Evolutionary conservation across 2,113 vertebrate species (phyloP).

Genomic region (Sporophila hypoxantha): DNA sequence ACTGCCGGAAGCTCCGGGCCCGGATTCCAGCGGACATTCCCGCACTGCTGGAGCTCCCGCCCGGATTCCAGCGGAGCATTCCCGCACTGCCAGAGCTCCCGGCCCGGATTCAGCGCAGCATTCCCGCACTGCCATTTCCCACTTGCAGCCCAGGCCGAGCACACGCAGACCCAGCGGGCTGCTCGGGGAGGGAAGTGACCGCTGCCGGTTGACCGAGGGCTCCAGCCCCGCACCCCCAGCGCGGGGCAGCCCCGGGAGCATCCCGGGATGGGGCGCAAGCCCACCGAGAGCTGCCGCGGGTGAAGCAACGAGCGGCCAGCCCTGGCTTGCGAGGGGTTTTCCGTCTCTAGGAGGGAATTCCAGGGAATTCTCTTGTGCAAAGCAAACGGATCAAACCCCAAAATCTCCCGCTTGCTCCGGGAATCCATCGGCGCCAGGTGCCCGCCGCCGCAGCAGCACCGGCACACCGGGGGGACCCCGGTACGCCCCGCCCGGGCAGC

Average conservation of each 20-base stretch:
- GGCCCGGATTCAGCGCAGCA: not conserved
- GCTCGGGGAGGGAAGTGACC: not conserved
- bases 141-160: not conserved
- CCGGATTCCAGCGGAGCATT: no score
- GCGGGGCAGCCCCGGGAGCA: not conserved
- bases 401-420: not conserved
- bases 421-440: no score
- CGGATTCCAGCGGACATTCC: not conserved
- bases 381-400: not conserved
- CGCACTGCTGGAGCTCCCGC: no score
- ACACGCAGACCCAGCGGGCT: rapidly evolving
- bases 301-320: not conserved
- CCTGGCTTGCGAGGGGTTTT: not conserved
- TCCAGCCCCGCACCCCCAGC: rapidly evolving
- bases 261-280: not conserved
- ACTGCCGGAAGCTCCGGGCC: no score
- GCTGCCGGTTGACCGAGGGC: not conserved
- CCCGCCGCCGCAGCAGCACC: no score
- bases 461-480: not conserved
- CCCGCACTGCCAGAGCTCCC: not conserved
- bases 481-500: no score
- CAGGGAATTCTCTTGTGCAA: not conserved
- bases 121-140: not conserved
- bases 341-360: not conserved
- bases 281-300: rapidly evolving